phyloP scores from a whole-genome alignment of 2,113 vertebrate genomes.

The Peromyscus polionotus region DNA sequence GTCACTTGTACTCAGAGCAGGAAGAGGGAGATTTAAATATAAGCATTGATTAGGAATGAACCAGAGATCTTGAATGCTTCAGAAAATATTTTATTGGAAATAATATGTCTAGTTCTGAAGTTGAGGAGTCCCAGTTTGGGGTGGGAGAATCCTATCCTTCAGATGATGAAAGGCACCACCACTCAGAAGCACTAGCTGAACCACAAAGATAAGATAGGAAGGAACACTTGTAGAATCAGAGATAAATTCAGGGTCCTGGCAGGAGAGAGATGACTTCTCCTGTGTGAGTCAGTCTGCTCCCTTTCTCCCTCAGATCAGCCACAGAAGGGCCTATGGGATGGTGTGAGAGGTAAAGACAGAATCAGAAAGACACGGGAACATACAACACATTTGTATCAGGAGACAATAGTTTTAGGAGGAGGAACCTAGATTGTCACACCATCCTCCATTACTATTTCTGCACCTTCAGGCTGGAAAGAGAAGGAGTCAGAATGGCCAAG shows the following conservation, averaged over 20 bases:
- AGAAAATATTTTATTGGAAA: conserved; percentile 66
- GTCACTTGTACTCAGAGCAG: background rate
- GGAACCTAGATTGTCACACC: background rate
- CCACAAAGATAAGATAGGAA: conserved; percentile 87
- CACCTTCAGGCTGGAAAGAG: background rate
- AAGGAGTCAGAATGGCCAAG: background rate
- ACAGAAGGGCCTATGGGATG: background rate
- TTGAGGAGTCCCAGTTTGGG: background rate
- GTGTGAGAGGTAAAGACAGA: background rate
- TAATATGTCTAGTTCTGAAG: background rate
- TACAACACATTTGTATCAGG: background rate
- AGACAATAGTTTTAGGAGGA: background rate
- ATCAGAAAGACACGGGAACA: background rate
- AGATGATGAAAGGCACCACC: conserved; percentile 38
- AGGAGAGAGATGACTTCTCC: conserved; percentile 86
- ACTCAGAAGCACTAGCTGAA: conserved; percentile 84
- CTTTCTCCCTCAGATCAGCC: background rate
- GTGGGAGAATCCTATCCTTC: conserved; percentile 22
- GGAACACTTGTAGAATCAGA: conserved; percentile 84
- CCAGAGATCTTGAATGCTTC: background rate
- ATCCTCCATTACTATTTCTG: background rate
- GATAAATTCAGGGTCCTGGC: conserved; percentile 87
- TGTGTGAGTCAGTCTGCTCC: background rate
- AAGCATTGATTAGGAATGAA: background rate
- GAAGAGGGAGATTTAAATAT: background rate